Base-by-base conservation (phyloP, 2,888 invertebrate genomes). In the Heliconius charithonia region DNA sequence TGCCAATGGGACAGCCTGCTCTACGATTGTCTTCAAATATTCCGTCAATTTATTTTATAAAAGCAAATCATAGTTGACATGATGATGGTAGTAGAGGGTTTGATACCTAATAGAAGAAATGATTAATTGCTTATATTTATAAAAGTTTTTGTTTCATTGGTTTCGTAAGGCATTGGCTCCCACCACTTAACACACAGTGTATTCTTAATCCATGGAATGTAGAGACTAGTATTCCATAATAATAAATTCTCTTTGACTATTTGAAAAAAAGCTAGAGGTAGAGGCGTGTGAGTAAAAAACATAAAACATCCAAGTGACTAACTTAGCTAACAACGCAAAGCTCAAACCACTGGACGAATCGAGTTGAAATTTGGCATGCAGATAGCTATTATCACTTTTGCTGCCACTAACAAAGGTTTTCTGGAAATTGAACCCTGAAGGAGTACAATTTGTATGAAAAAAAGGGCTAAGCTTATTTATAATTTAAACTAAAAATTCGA, bases 311-410 rank as follows among this genome's bases (percentile, higher is more conserved):
- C 41, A 69, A 69, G 69, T 69, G 69, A 69, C 41, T 69, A 69
- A 69, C 69, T 25, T 41, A n/a, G 41, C 69, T 69, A 41, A 69
- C 69, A 41, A 69, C 69, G 69, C 69, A 69, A 69, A 69, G 69
- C 41, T 69, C 69, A 69, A 69, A 69, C 69, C 69, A 69, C 69
- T 69, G 41, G 69, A 41, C 69, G 41, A 69, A 69, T 69, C 69
- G 69, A 69, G 69, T 69, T 41, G 69, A 69, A 69, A 69, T 69
- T 69, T 69, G 69, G 41, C 69, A 41, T 69, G 25, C 69, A 45
- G 41, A 67, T 67, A 67, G 41, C 67, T 32, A 67, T 41, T 69
- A 69, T 69, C 69, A 69, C 69, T 45, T 69, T 69, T 69, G 25
- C 69, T 41, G 41, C 25, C 41, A 45, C 69, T 41, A 25, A 69